Evolutionary conservation across 2,113 vertebrate species (phyloP).

Genomic region (Casuarius casuarius): DNA sequence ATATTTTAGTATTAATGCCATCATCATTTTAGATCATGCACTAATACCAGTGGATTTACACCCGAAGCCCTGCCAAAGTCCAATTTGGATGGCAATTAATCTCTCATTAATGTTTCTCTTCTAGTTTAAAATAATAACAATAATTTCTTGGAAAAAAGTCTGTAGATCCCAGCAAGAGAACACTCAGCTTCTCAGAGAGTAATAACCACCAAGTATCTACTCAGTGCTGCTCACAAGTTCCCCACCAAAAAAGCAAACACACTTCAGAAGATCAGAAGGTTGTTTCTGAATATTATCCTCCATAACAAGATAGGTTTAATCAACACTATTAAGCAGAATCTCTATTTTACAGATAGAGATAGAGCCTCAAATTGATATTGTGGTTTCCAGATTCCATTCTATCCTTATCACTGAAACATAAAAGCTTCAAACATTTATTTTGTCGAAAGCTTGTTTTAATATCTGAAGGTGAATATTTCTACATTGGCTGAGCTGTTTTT

Average conservation of each 20-base stretch:
- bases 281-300: background rate
- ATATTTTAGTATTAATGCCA: constrained; percentile 2
- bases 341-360: background rate
- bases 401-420: background rate
- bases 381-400: background rate
- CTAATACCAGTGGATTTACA: background rate
- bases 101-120: background rate
- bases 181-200: background rate
- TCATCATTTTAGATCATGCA: background rate
- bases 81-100: background rate
- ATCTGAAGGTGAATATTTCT: background rate
- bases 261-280: background rate
- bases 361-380: background rate
- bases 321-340: background rate
- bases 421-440: background rate
- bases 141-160: background rate
- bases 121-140: background rate
- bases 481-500: background rate
- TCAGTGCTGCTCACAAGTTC: background rate
- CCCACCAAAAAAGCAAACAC: background rate
- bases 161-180: background rate
- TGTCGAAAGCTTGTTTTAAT: background rate
- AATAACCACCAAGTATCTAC: background rate
- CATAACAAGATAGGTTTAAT: background rate
- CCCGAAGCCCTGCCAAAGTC: background rate